phyloP scores from a whole-genome alignment of 30 jellyfish, hydroid and myxozoan genomes.

The Rhopilema esculentum region DNA sequence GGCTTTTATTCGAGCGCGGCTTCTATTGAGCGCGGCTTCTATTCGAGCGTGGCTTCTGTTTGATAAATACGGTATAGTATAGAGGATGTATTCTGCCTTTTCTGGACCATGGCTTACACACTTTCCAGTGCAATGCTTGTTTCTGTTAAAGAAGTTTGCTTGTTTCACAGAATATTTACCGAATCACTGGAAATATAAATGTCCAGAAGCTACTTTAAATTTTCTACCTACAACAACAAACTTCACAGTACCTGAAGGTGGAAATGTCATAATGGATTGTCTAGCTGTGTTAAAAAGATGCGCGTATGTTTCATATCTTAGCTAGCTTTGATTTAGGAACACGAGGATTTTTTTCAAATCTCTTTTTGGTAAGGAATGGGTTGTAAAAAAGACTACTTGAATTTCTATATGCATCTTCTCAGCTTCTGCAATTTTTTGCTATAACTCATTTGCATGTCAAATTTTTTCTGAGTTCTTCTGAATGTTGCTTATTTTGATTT shows the following conservation, averaged over 20 bases:
- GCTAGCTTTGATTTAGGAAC: background rate
- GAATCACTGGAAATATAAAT: background rate
- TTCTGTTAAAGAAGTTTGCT: background rate
- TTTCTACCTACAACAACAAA: slow-evolving; percentile 1
- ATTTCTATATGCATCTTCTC: background rate
- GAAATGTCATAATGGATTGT: slow-evolving; percentile 42
- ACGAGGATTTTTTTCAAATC: background rate
- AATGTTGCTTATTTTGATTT: too few species aligned
- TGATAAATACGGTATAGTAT: too few species aligned
- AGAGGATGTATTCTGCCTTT: too few species aligned
- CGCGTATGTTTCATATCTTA: slow-evolving; percentile 14
- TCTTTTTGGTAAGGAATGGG: too few species aligned
- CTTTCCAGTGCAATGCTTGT: background rate
- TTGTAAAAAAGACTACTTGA: background rate
- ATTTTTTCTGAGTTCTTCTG: too few species aligned
- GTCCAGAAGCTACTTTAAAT: slow-evolving; percentile 14
- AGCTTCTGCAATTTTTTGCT: background rate
- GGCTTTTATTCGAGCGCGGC: too few species aligned
- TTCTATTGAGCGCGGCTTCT: too few species aligned
- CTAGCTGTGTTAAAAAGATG: slow-evolving; percentile 49
- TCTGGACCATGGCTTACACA: too few species aligned
- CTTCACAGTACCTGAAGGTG: slow-evolving; percentile 38
- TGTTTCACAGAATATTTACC: background rate
- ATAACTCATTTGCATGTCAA: too few species aligned
- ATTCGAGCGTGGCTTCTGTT: too few species aligned